A percentile compares a stretch with the other conserved stretches of the same genome.
These are phyloP conservation scores for Diabrotica balteata DNA, from an alignment of 2,888 invertebrate genomes.

Conservation along the genomic window DNA sequence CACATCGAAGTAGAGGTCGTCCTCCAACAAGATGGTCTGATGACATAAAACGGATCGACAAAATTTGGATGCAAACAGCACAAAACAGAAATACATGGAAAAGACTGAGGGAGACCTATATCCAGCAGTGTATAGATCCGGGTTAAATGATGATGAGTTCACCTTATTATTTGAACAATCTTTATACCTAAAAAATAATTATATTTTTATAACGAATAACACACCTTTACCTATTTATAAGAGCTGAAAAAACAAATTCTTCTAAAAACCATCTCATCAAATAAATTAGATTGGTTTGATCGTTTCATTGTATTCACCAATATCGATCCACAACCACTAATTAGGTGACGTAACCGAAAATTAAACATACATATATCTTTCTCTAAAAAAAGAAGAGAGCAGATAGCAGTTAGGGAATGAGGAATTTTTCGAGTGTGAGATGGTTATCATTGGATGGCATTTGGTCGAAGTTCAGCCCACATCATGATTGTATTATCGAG, in stretches of 20 bases:
- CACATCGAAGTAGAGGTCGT: too few relatives aligned
- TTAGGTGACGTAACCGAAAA: constrained; percentile 15
- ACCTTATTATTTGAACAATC: too few relatives aligned
- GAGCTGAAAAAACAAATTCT: too few relatives aligned
- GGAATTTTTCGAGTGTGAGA: constrained; percentile 20
- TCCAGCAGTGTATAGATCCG: too few relatives aligned
- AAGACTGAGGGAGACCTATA: too few relatives aligned
- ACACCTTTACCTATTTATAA: not conserved
- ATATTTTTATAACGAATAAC: not conserved
- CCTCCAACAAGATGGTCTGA: too few relatives aligned
- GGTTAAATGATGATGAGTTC: too few relatives aligned
- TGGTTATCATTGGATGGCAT: constrained; percentile 17
- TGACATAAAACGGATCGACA: too few relatives aligned
- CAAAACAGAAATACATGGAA: too few relatives aligned
- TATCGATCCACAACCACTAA: constrained; percentile 10
- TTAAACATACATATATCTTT: constrained; percentile 14
- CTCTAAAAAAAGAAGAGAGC: constrained; percentile 2
- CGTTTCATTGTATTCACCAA: not conserved
- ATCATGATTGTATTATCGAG: constrained; percentile 45
- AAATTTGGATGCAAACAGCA: too few relatives aligned
- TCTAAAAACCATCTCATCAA: constrained; percentile 1
- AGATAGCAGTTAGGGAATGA: constrained; percentile 16
- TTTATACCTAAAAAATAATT: not conserved
- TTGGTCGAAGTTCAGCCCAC: constrained; percentile 17
- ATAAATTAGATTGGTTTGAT: constrained; percentile 4